phyloP scores from a whole-genome alignment of 2,113 vertebrate species.

The Alaudala cheleensis region DNA sequence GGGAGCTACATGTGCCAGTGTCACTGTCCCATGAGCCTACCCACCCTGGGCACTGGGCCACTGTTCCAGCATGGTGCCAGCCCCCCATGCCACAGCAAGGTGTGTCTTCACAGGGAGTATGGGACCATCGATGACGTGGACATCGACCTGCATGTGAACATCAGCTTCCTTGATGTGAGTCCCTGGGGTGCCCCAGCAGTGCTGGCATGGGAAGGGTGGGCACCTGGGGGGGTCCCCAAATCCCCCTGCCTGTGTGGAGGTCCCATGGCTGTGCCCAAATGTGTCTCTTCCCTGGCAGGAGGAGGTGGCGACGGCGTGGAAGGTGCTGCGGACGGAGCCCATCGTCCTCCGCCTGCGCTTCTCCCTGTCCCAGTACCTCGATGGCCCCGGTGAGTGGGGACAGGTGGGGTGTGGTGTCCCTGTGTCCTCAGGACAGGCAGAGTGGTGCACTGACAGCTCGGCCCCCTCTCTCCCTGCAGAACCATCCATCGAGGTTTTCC shows the following conservation, averaged over 20 bases:
- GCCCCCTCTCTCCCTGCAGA: constrained; percentile 73
- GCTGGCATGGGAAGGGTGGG: accelerated
- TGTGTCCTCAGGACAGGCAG: accelerated
- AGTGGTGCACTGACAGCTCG: accelerated
- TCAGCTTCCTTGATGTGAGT: constrained; percentile 97
- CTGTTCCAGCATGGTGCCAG: accelerated
- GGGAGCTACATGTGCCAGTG: accelerated
- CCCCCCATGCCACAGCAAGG: accelerated
- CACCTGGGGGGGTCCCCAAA: accelerated
- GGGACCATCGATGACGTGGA: constrained; percentile 98
- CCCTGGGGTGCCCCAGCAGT: accelerated
- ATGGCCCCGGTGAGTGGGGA: constrained; percentile 91
- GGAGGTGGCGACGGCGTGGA: constrained; percentile 98
- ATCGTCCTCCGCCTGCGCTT: constrained; percentile 94
- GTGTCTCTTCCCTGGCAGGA: constrained; percentile 76
- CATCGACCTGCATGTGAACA: constrained; percentile 97
- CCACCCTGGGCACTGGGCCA: accelerated
- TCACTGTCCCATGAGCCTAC: not conserved
- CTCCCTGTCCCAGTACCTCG: constrained; percentile 98
- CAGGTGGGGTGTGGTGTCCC: accelerated
- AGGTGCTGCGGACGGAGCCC: constrained; percentile 96
- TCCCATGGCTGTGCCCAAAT: accelerated
- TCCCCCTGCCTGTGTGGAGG: not conserved
- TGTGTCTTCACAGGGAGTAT: constrained; percentile 85
- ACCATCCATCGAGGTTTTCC: constrained; percentile 97